Conservation (phyloP, 2,888 invertebrate species). For the Oscheius sp. region DNA sequence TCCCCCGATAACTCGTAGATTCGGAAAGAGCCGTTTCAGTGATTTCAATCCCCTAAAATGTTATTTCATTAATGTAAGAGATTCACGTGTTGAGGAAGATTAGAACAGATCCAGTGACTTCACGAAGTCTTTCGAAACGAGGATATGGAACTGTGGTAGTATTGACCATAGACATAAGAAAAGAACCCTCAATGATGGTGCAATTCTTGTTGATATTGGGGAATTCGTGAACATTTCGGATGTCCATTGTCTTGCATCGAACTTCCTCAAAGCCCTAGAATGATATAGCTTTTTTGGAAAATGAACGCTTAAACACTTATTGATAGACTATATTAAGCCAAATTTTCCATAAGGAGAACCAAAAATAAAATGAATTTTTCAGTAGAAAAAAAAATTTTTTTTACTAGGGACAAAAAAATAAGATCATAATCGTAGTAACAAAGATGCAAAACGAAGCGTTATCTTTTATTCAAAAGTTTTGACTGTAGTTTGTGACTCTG, state of each 20-base stretch:
- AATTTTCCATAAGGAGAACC: no score
- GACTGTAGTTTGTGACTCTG: no score
- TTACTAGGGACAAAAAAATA: no score
- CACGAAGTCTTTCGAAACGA: constrained; percentile 84
- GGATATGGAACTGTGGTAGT: constrained; percentile 74
- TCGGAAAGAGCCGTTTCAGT: constrained; percentile 87
- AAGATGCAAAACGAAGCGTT: no score
- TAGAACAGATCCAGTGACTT: constrained; percentile 89
- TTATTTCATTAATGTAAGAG: background rate
- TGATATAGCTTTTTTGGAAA: no score
- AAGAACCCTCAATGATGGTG: constrained; percentile 89
- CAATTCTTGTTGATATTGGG: constrained; percentile 77
- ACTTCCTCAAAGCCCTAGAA: constrained; percentile 36
- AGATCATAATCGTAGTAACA: no score
- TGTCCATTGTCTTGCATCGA: constrained; percentile 49
- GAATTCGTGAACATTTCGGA: constrained; percentile 37
- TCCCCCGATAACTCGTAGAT: constrained; percentile 90
- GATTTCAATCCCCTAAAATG: constrained; percentile 79
- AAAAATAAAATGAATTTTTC: no score
- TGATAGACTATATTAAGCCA: no score
- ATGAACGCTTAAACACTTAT: no score
- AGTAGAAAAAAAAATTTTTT: no score
- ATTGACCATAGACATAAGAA: constrained; percentile 84
- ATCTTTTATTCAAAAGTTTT: no score
- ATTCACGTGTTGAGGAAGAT: constrained; percentile 79